Evolutionary conservation across 2,113 vertebrate genomes (phyloP), one percentile per base, ranked within the genome.

Genomic region (Struthio camelus): DNA sequence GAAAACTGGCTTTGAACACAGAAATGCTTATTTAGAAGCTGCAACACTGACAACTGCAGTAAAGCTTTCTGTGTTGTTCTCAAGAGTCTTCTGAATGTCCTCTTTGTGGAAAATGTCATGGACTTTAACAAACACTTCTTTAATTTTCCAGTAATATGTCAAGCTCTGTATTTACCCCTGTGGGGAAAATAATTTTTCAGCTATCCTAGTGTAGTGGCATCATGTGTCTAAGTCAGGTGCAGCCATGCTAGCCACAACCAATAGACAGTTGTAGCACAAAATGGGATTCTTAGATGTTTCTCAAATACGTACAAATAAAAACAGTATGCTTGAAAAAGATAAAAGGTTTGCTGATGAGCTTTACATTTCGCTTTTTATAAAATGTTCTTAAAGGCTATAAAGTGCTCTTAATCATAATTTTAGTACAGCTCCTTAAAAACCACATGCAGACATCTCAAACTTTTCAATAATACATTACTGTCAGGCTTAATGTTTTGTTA

Each of bases 391-490:
- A 96, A 92, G 23, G 66, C 48, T 84, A 59, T 48, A 86, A 87
- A 96, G 87, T 91, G 65, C 61, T 96, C 77, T 80, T 94, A 82
- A 89, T 91, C 51, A 40, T 93, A 36, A 87, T 89, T 94, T 90
- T 92, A 93, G 42, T 14, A n/a, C 27, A 90, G 27, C 38, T 96
- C 84, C 89, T 94, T 95, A 73, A 90, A 95, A 92, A 81, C 66
- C 88, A 54, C 82, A 90, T 93, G 85, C 42, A 93, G 70, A 38
- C 65, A 85, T 83, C 82, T 91, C 69, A 81, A 53, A 94, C 69
- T 95, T 95, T 93, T 94, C 61, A 94, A 66, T 96, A 89, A 92
- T 87, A 32, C 70, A 94, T 91, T 94, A 80, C 53, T 82, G 17
- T 85, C 77, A 91, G 40, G 34, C 73, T 92, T 93, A 80, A 87